Conservation (phyloP, 2,888 invertebrate species). For the Amiota communis region DNA sequence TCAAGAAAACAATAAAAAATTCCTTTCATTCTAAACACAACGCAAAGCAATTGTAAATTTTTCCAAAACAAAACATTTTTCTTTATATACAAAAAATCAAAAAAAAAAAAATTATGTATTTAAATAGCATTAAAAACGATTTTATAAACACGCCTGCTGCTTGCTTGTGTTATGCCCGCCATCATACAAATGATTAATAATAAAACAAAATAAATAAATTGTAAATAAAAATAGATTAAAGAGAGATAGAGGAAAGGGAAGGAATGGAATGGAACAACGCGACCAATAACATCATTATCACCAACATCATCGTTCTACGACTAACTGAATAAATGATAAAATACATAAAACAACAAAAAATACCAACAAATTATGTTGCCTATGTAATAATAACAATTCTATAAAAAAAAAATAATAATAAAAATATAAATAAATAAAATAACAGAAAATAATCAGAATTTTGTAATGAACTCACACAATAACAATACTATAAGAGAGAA, state of each 20-base stretch:
- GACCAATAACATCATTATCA: too few relatives aligned
- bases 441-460: slow-evolving; percentile 24
- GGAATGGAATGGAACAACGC: too few relatives aligned
- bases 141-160: slow-evolving; percentile 4
- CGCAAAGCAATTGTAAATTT: background rate
- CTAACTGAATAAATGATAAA: slow-evolving; percentile 5
- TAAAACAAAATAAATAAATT: slow-evolving; percentile 22
- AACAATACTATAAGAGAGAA: slow-evolving; percentile 32
- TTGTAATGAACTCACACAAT: slow-evolving; percentile 36
- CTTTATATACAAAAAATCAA: background rate
- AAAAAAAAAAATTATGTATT: background rate
- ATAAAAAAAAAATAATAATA: too few relatives aligned
- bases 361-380: background rate
- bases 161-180: background rate
- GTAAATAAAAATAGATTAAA: background rate
- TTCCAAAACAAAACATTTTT: slow-evolving; percentile 6
- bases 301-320: too few relatives aligned
- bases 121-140: slow-evolving; percentile 12
- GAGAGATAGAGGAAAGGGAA: too few relatives aligned
- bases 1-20: background rate
- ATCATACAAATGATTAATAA: slow-evolving; percentile 11
- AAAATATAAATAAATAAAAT: background rate
- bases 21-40: too few relatives aligned
- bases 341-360: slow-evolving; percentile 6
- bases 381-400: too few relatives aligned